Percentiles rank a stretch among this genome's conserved stretches.
phyloP scores from a whole-genome alignment of 2,888 invertebrate species.

The Conops quadrifasciatus region DNA sequence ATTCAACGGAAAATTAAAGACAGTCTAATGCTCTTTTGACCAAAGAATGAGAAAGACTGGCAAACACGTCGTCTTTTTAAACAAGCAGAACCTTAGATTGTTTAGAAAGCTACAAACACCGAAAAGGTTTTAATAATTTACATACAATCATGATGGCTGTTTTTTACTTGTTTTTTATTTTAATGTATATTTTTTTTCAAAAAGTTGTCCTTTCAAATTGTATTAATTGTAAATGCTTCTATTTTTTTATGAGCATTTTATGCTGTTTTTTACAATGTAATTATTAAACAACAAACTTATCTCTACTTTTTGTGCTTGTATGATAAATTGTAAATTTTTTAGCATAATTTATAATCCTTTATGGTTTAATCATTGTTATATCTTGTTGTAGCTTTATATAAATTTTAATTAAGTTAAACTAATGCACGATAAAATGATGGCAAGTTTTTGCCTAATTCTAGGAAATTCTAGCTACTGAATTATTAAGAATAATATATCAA shows the following conservation, averaged over 20 bases:
- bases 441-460: slow-evolving; percentile 28
- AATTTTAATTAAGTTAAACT: neutral
- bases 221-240: slow-evolving; percentile 6
- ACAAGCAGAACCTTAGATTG: too few species aligned
- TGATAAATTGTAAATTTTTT: slow-evolving; percentile 5
- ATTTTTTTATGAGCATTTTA: neutral
- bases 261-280: too few species aligned
- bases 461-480: slow-evolving; percentile 9
- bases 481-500: neutral
- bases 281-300: neutral
- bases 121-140: neutral
- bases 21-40: too few species aligned
- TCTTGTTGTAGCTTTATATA: neutral
- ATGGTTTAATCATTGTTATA: neutral
- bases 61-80: too few species aligned
- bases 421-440: slow-evolving; percentile 34
- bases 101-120: too few species aligned
- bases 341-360: neutral
- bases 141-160: slow-evolving; percentile 31
- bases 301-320: slow-evolving; percentile 6
- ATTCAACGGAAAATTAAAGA: slow-evolving; percentile 59
- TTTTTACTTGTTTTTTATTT: slow-evolving; percentile 7
- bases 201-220: too few species aligned
- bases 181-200: neutral
- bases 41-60: too few species aligned